Evolutionary conservation across 2,888 invertebrate species (phyloP), one percentile per base, ranked within the genome.

Genomic region (Taphrorychus bicolor): DNA sequence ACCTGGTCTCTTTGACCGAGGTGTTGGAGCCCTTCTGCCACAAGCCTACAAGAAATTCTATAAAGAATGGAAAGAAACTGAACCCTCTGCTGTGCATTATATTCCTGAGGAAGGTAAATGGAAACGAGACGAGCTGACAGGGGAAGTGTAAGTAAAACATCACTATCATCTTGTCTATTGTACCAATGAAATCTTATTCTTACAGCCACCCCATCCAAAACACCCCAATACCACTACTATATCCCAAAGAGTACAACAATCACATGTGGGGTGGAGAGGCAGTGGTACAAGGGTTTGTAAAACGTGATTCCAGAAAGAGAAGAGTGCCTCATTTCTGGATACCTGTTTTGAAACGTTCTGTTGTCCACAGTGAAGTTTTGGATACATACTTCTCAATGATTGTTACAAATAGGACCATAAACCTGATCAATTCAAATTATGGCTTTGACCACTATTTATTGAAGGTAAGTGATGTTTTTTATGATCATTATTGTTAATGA

Each of bases 201-300:
- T 22, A 2, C 17, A 60, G 18, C 14, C 45, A 14, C 65, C 90
- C 90, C 0, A 83, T 94, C 54, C 92, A 94, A 79, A 91, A 95
- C 83, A 76, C 88, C 45, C 88, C 91, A 23, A 82, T 98, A 23
- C 93, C 92, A 0, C 77, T 96, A 1, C 87, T 88, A 71, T 91
- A 88, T 79, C 93, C 97, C 0, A 84, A 87, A 41, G 94, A 98
- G 83, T 84, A 91, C 62, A 84, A 97, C 79, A 77, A 88, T 49
- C 97, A 97, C 24, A 85, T 99, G 71, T 98, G 98, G 98, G 98
- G 97, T 70, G 98, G 98, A 5, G 99, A 99, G 84, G 95, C 91
- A 24, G 87, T 98, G 0, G 84, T 99, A 18, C 91, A 94, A 85
- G 98, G 97, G 54, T 94, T 92, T 77, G 54, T 62, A 58, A 18